Evolutionary conservation across 2,888 invertebrate genomes (phyloP).

Genomic region (Polydrusus tereticollis): DNA sequence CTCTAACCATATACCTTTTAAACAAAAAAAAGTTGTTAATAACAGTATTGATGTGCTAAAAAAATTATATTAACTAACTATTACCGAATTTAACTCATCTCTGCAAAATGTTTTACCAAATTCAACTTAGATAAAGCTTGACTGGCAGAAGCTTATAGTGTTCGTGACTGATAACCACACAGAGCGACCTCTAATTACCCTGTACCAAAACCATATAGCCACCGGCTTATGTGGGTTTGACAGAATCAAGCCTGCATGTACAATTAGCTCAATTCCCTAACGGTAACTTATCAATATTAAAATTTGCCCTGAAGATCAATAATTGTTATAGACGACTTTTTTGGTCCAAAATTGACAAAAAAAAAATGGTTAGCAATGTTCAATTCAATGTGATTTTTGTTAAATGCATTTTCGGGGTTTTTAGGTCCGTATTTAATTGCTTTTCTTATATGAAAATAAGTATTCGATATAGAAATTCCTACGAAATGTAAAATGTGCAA

Average conservation of each 20-base stretch:
- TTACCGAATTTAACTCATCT: neutral
- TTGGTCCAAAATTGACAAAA: too few relatives aligned
- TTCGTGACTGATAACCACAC: conserved; percentile 13
- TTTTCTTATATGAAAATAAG: too few relatives aligned
- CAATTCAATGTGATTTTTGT: too few relatives aligned
- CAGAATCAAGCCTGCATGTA: neutral
- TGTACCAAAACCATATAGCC: neutral
- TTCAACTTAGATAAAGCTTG: neutral
- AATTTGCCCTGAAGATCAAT: neutral
- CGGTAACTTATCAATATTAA: neutral
- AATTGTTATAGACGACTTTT: too few relatives aligned
- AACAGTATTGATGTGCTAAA: too few relatives aligned
- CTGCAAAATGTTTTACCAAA: neutral
- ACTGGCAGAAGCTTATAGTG: conserved; percentile 1
- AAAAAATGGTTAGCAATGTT: too few relatives aligned
- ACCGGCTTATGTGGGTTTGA: neutral
- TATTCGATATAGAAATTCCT: too few relatives aligned
- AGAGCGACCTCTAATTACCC: neutral
- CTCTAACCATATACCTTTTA: too few relatives aligned
- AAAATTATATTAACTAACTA: too few relatives aligned
- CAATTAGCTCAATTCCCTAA: neutral
- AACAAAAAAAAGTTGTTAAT: neutral
- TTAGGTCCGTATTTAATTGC: too few relatives aligned
- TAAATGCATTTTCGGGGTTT: too few relatives aligned
- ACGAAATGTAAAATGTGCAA: too few relatives aligned